Base-by-base conservation (phyloP, 2,797 vertebrate species). In the Odontamblyopus lacepedii region DNA sequence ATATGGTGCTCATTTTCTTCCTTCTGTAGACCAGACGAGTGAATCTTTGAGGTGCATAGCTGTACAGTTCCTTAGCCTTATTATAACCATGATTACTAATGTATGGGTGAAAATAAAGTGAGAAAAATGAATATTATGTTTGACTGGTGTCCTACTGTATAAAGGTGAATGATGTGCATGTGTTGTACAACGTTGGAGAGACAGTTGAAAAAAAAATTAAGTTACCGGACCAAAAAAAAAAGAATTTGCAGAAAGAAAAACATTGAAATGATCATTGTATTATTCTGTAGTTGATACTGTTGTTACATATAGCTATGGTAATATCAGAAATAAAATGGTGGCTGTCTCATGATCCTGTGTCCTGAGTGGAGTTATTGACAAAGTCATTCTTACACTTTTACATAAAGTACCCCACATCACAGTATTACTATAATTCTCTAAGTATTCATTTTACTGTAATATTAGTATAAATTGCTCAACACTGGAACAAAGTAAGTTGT, bases 251-350 rank as follows among this genome's bases (percentile, higher is more conserved):
- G 91, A 92, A 63, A 89, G 92, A 90, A 91, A 65, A 70, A 91
- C 73, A 88, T 81, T 48, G 81, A 88, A 88, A 82, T 81, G 79
- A 83, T 91, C 82, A 88, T 84, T 93, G 92, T 92, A 87, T 93
- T 94, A 95, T 95, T 95, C 93, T 95, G 95, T 96, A 94, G 94
- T 94, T 95, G 92, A 92, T 94, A 94, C 87, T 95, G 95, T 98
- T 95, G 92, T 96, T 95, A 92, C 95, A 94, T 96, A 96, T 95
- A 96, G 94, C 95, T 95, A 94, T 94, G 92, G 94, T 97, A 95
- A 95, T 94, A 95, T 96, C 95, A 94, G 92, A 95, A 96, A 96
- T 95, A 96, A 94, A 94, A 97, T 92, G 96, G 96, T 95, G 90
- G 88, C 83, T 88, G 80, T 89, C 87, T 86, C 63, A 72, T 70